These are phyloP conservation scores for Nothoprocta perdicaria DNA, from an alignment of 2,113 vertebrate species.

Conservation along the genomic window DNA sequence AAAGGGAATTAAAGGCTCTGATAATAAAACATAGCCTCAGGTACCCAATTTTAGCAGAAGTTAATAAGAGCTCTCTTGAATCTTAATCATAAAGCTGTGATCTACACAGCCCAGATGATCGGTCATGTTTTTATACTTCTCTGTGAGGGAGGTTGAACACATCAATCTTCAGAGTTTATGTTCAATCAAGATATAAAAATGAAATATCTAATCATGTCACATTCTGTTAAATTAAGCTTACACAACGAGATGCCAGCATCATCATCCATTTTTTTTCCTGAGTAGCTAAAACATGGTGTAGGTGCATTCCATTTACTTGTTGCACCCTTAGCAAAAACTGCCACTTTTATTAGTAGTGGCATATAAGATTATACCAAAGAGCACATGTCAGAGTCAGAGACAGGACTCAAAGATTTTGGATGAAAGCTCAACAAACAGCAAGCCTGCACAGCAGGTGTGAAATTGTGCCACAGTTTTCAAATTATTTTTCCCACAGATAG, in stretches of 20 bases:
- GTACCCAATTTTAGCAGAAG: background rate
- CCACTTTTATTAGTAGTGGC: background rate
- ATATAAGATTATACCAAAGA: background rate
- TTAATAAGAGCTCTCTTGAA: background rate
- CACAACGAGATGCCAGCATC: background rate
- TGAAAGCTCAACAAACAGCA: background rate
- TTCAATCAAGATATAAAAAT: background rate
- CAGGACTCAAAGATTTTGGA: background rate
- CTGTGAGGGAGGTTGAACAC: background rate
- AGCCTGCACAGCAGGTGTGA: background rate
- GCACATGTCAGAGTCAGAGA: background rate
- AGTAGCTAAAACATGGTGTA: background rate
- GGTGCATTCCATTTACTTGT: background rate
- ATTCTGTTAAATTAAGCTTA: background rate
- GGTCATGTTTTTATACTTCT: background rate
- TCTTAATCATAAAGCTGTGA: background rate
- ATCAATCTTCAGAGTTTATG: background rate
- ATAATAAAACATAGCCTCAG: background rate
- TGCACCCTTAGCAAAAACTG: background rate
- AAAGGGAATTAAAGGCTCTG: background rate
- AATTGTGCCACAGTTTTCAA: background rate
- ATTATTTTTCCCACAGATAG: background rate
- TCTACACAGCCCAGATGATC: background rate
- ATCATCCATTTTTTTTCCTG: background rate
- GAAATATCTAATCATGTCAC: background rate